phyloP scores from a whole-genome alignment of 2,797 vertebrate genomes.

The Takifugu ocellatus region DNA sequence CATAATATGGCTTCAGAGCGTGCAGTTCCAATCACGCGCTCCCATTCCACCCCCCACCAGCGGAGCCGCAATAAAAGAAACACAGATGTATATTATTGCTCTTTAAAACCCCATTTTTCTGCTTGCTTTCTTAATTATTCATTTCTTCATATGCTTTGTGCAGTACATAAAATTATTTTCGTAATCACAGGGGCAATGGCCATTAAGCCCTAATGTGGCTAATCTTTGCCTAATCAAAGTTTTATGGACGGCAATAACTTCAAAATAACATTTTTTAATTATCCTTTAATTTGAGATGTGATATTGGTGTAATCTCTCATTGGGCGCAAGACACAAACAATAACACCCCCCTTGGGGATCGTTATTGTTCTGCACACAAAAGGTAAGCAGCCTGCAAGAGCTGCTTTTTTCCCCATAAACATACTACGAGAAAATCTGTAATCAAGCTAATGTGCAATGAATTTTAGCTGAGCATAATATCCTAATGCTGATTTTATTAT shows the following conservation, averaged over 20 bases:
- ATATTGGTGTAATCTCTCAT: conserved; percentile 91
- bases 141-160: conserved; percentile 66
- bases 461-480: conserved; percentile 12
- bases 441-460: conserved; percentile 44
- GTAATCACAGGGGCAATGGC: conserved; percentile 94
- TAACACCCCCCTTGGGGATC: conserved; percentile 61
- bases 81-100: conserved; percentile 46
- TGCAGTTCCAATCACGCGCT: conserved; percentile 11
- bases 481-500: conserved; percentile 27
- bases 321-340: conserved; percentile 78
- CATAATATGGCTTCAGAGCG: conserved; percentile 1
- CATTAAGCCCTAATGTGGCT: conserved; percentile 92
- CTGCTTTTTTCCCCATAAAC: conserved; percentile 13
- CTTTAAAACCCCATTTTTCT: conserved; percentile 41
- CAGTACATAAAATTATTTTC: conserved; percentile 91
- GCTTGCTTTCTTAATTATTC: conserved; percentile 68
- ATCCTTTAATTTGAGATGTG: conserved; percentile 93
- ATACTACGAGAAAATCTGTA: conserved; percentile 32
- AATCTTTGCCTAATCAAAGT: conserved; percentile 99
- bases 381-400: conserved; percentile 46
- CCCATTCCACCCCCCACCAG: conserved; percentile 32
- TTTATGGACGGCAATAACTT: conserved; percentile 98
- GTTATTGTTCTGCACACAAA: conserved; percentile 62
- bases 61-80: conserved; percentile 32
- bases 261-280: conserved; percentile 99